phyloP scores from a whole-genome alignment of 2,888 invertebrate genomes.

The Athalia circularis region DNA sequence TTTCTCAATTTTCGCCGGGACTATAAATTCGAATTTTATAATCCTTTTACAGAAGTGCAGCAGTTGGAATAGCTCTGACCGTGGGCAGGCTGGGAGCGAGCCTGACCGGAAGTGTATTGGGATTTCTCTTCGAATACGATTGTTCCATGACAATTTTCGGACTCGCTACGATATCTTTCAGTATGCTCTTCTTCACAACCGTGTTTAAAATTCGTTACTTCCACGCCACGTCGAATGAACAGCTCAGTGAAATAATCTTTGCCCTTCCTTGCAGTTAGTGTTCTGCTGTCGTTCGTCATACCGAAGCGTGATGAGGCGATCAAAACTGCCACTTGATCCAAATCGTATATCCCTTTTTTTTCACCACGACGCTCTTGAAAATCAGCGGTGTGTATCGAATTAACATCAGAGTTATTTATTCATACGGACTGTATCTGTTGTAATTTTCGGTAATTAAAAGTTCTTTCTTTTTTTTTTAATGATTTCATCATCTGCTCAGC shows the following conservation, averaged over 20 bases:
- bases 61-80: conserved; percentile 1
- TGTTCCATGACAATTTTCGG: conserved; percentile 11
- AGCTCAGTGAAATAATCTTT: background rate
- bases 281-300: conserved; percentile 1
- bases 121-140: conserved; percentile 1
- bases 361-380: too few species aligned
- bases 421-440: too few species aligned
- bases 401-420: too few species aligned
- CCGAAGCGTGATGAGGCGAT: background rate
- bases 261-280: conserved; percentile 7
- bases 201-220: too few species aligned
- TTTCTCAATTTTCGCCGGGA: background rate
- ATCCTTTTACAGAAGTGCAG: conserved; percentile 5
- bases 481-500: too few species aligned
- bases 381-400: too few species aligned
- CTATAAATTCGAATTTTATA: background rate
- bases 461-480: too few species aligned
- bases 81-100: conserved; percentile 20
- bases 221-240: too few species aligned
- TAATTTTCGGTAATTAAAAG: too few species aligned
- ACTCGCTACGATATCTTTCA: conserved; percentile 1
- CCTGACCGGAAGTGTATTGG: conserved; percentile 17
- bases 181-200: background rate
- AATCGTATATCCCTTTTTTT: background rate
- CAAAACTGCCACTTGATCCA: background rate